Evolutionary conservation across 1,140 invertebrate species (phyloP), one percentile per base, ranked within the genome.

Genomic region (Apis dorsata): DNA sequence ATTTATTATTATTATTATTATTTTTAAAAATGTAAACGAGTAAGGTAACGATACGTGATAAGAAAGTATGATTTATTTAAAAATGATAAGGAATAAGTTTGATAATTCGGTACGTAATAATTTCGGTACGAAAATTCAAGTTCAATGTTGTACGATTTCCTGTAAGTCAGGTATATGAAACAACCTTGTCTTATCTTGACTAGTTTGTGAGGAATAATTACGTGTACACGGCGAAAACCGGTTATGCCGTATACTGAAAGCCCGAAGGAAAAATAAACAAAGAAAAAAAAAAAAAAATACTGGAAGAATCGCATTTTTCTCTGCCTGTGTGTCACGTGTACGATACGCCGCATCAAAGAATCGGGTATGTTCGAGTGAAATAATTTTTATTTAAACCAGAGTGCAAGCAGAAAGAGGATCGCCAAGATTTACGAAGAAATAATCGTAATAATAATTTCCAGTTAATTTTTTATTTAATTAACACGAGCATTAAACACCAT

Each of bases 151-250:
- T 51, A 12, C 28, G 28, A 72, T 44, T 55, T 53, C n/a, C 70
- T 71, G 49, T 55, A 55, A 53, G 9, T 55, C 49, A 55, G 34
- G 70, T 55, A 72, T 44, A 72, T 28, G 51, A 72, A 44, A 17
- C 70, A 72, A 72, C 70, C 70, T 72, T 55, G 49, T 55, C 70
- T 72, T 72, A 72, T 55, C 70, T 72, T 55, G 49, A 72, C 70
- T 28, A 72, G 70, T 55, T 72, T 72, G 66, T n/a, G 34, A 72
- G 70, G 70, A 72, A 72, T 55, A 72, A 72, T 72, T 72, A 55
- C 70, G 49, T 70, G 21, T 70, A 70, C 44, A 51, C 68, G 49
- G 51, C 51, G 0, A 2, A 28, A 72, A 72, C 70, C 70, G 70
- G 70, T 72, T 72, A 55, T 28, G 34, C 70, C 10, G 51, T 72